Evolutionary conservation across 2,888 invertebrate genomes (phyloP), one percentile per base, ranked within the genome.

Genomic region (Xanthia icteritia): DNA sequence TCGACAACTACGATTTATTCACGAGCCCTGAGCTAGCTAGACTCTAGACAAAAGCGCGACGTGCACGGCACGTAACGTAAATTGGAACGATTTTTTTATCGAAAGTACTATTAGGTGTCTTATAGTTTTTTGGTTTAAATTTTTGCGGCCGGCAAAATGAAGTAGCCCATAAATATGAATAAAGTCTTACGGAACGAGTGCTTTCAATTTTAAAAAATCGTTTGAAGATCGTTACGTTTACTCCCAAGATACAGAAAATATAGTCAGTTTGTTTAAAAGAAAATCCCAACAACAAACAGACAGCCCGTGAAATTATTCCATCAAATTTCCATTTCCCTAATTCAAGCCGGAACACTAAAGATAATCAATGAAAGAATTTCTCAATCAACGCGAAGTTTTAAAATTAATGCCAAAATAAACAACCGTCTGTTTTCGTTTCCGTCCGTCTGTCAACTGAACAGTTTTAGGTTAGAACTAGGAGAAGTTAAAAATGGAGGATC

Each of bases 341-440:
- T 70, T 1, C 0, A 58, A 66, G 20, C 54, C 48, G 58, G 39
- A 73, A 70, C 42, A 63, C 76, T 65, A 63, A 66, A 71, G 64
- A 61, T 73, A 58, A 73, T 78, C 66, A 63, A 36, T 58, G 72
- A 70, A 83, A 73, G 78, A 79, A 82, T 80, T 76, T 84, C 67
- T 85, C 79, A 77, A 76, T 86, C 85, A 74, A 13, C 83, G 39
- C n/a, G 5, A 61, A 77, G 61, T 66, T 79, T 77, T 73, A 81
- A 81, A 77, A 77, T 81, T 66, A 71, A 64, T 31, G 85, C 84
- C 84, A 86, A 87, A 82, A 87, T 80, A 86, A 87, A 87, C 77
- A 87, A 6, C 5, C 20, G 17, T 36, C 54, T 11, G 69, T 36
- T 17, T 69, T 42, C 69, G 66, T 71, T 84, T 87, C 87, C 87